Percentiles rank a stretch among this genome's conserved stretches.
Evolutionary conservation across 2,797 vertebrate genomes (phyloP).

Genomic region (Podarcis siculus): DNA sequence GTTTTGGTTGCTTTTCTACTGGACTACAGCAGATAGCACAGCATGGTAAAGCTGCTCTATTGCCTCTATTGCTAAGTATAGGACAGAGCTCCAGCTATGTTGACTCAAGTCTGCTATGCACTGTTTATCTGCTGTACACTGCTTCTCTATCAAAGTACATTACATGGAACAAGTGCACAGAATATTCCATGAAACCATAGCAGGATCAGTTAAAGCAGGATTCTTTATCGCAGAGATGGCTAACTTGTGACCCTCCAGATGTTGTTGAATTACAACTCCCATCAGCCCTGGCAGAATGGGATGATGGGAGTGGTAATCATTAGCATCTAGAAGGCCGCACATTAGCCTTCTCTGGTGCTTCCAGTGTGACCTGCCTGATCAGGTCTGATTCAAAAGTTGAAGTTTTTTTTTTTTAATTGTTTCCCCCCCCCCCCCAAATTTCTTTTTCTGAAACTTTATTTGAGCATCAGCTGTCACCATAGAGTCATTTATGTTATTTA

Average conservation of each 20-base stretch:
- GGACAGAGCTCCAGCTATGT: too few species aligned
- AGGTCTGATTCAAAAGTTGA: not conserved
- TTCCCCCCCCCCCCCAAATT: not conserved
- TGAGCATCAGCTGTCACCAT: not conserved
- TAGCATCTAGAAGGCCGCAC: too few species aligned
- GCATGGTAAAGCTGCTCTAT: not conserved
- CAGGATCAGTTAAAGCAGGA: not conserved
- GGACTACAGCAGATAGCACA: not conserved
- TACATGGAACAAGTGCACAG: not conserved
- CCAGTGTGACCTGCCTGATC: not conserved
- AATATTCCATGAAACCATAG: too few species aligned
- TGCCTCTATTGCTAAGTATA: too few species aligned
- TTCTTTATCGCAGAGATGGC: not conserved
- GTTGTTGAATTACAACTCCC: too few species aligned
- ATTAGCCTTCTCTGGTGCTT: too few species aligned
- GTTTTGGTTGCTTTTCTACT: not conserved
- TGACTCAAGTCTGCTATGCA: not conserved
- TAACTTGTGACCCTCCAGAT: not conserved
- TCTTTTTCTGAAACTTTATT: constrained; percentile 14
- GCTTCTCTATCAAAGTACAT: not conserved
- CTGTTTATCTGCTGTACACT: not conserved
- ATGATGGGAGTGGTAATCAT: too few species aligned
- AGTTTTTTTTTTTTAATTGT: not conserved
- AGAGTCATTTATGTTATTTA: not conserved
- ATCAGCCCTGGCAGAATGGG: too few species aligned